Evolutionary conservation across 2,113 vertebrate genomes (phyloP).

Genomic region (Rousettus leschenaultii): DNA sequence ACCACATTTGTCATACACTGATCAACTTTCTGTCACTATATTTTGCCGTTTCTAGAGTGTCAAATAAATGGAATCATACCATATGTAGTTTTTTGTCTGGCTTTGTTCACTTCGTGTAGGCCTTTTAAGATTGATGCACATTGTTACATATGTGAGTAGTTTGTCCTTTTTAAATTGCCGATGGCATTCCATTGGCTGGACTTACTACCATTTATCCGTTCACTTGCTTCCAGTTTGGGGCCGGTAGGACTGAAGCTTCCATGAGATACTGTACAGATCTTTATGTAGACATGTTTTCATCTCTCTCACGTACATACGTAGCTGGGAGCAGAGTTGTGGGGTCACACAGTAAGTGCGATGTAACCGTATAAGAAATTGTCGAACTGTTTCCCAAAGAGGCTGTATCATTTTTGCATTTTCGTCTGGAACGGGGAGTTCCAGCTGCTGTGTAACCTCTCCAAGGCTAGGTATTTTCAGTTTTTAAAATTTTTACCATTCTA

Average conservation of each 20-base stretch:
- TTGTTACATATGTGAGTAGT: neutral
- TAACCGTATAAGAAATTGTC: neutral
- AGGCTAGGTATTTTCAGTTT: neutral
- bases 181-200: neutral
- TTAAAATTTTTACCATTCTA: neutral
- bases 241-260: neutral
- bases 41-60: neutral
- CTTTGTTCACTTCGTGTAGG: neutral
- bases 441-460: neutral
- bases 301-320: neutral
- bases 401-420: neutral
- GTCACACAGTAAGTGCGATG: neutral
- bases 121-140: neutral
- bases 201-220: neutral
- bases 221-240: neutral
- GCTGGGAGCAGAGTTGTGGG: neutral
- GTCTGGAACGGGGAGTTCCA: neutral
- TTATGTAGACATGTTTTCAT: neutral
- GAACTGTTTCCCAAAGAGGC: neutral
- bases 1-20: neutral
- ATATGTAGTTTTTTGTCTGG: neutral
- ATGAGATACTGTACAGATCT: neutral
- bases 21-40: neutral
- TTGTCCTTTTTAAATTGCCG: neutral
- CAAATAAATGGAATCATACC: neutral